Conservation (phyloP, 2,797 vertebrate genomes). For the Sciaenops ocellatus region DNA sequence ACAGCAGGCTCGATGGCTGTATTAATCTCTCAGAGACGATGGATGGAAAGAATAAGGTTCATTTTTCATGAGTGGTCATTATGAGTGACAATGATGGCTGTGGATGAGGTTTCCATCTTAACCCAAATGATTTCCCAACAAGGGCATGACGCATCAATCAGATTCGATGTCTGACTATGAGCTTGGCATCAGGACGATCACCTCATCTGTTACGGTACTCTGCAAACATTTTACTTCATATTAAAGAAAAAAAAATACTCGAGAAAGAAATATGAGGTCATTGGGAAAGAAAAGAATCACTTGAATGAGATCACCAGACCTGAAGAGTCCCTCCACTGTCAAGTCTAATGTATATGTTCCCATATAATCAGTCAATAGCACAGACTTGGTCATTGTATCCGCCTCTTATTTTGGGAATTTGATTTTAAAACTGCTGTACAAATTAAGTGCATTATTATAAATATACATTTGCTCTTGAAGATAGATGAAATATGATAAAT, state of each 20-base stretch:
- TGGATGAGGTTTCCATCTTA: slow-evolving; percentile 67
- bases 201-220: slow-evolving; percentile 42
- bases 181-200: slow-evolving; percentile 31
- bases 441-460: background rate
- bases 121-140: slow-evolving; percentile 67
- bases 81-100: slow-evolving; percentile 58
- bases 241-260: background rate
- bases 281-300: slow-evolving; percentile 26
- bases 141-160: slow-evolving; percentile 69
- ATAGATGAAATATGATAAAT: background rate
- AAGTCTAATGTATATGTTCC: background rate
- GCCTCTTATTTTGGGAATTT: background rate
- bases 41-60: slow-evolving; percentile 53
- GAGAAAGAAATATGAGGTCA: slow-evolving; percentile 19
- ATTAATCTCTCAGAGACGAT: slow-evolving; percentile 66
- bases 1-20: slow-evolving; percentile 48
- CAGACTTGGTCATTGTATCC: background rate
- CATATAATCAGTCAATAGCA: background rate
- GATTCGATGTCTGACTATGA: slow-evolving; percentile 29
- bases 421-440: background rate
- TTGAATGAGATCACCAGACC: slow-evolving; percentile 1
- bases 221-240: slow-evolving; percentile 16
- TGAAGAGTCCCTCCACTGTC: background rate
- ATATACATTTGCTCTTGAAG: background rate
- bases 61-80: slow-evolving; percentile 69